Conservation (phyloP, 2,797 vertebrate species). For the Phoebastria nigripes region DNA sequence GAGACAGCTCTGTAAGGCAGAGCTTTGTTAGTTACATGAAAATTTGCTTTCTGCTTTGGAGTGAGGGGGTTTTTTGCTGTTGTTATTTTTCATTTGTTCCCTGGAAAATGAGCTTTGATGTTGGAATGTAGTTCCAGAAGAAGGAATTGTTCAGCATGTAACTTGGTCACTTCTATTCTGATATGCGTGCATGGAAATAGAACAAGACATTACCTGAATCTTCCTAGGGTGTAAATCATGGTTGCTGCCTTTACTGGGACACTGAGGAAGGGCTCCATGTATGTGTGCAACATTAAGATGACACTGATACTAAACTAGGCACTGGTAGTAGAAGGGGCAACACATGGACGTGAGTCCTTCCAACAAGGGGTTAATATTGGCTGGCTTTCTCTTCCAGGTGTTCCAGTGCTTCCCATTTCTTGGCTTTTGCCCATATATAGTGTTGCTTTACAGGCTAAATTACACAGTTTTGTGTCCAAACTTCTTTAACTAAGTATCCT, state of each 20-base stretch:
- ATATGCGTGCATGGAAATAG: background rate
- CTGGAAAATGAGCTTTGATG: background rate
- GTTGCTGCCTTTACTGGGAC: background rate
- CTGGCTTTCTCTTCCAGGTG: background rate
- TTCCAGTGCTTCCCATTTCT: background rate
- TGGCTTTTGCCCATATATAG: background rate
- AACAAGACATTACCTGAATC: background rate
- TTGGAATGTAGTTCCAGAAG: background rate
- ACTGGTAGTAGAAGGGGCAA: background rate
- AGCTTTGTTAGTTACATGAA: background rate
- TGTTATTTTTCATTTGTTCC: background rate
- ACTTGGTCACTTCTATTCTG: background rate
- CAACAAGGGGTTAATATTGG: background rate
- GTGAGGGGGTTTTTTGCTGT: background rate
- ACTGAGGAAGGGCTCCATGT: background rate
- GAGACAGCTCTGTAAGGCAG: background rate
- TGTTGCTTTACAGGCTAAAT: background rate
- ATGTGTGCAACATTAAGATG: background rate
- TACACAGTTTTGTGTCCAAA: background rate
- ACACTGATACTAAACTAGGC: background rate
- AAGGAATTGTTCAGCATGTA: background rate
- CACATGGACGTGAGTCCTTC: accelerated
- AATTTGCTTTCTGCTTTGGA: background rate
- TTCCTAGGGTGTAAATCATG: background rate
- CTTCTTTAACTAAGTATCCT: background rate